These are phyloP conservation scores for Chlorodrepanis virens DNA, from an alignment of 2,113 vertebrate species.

Conservation along the genomic window DNA sequence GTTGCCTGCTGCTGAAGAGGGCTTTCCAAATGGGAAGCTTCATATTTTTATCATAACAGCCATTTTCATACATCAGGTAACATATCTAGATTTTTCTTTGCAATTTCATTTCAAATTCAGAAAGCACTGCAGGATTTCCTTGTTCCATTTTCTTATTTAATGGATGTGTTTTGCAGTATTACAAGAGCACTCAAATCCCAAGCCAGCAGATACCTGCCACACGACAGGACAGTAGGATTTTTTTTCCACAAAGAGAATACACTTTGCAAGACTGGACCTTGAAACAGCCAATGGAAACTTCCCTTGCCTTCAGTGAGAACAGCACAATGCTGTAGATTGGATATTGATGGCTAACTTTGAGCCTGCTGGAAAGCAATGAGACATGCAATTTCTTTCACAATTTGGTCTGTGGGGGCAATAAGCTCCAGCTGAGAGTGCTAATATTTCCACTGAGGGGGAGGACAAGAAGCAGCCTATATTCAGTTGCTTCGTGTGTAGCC, in stretches of 20 bases:
- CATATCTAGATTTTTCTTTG: background rate
- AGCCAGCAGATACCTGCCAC: background rate
- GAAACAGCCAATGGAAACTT: background rate
- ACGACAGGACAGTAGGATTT: background rate
- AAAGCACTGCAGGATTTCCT: background rate
- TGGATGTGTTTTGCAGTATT: background rate
- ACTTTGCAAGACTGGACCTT: background rate
- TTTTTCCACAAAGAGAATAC: background rate
- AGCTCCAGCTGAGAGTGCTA: background rate
- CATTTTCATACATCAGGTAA: background rate
- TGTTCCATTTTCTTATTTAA: background rate
- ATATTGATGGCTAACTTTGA: background rate
- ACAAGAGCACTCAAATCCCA: background rate
- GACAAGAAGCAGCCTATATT: background rate
- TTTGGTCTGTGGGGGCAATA: background rate
- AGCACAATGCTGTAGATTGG: background rate
- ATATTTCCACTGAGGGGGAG: background rate
- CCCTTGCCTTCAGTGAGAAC: background rate
- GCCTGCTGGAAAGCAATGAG: background rate
- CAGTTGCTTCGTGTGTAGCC: background rate
- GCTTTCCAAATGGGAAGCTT: background rate
- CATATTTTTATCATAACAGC: background rate
- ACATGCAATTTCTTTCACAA: background rate
- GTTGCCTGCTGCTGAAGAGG: background rate
- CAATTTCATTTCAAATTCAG: background rate